Evolutionary conservation across 64 coral and sea anemone genomes (phyloP).

Genomic region (Acropora tenuis): DNA sequence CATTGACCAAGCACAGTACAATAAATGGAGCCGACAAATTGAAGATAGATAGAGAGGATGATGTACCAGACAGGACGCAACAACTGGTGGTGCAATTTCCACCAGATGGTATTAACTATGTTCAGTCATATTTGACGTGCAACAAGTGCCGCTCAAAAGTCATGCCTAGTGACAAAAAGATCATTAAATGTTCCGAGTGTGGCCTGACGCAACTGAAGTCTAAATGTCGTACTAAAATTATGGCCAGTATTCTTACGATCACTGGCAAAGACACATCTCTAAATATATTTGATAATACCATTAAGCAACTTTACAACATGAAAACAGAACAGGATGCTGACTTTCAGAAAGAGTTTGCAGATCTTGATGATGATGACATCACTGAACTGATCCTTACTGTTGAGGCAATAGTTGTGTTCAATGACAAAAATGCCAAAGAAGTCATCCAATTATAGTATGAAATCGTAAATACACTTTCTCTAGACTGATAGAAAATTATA

Average conservation of each 20-base stretch:
- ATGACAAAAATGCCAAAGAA: slow-evolving; percentile 44
- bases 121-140: slow-evolving; percentile 26
- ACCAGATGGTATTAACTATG: slow-evolving; percentile 40
- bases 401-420: slow-evolving; percentile 63
- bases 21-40: not conserved
- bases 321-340: slow-evolving; percentile 45
- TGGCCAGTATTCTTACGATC: no score
- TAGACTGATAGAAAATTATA: no score
- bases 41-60: slow-evolving; percentile 9
- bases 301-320: slow-evolving; percentile 28
- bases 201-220: no score
- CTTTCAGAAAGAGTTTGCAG: slow-evolving; percentile 23
- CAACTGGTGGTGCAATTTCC: not conserved
- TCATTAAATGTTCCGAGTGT: no score
- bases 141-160: slow-evolving; percentile 52
- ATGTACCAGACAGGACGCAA: not conserved
- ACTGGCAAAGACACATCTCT: no score
- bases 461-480: slow-evolving; percentile 14
- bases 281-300: no score
- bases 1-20: slow-evolving; percentile 38
- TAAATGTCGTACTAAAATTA: no score
- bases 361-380: slow-evolving; percentile 69
- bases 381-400: slow-evolving; percentile 58
- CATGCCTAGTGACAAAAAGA: not conserved
- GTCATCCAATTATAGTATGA: slow-evolving; percentile 35